Conservation (phyloP, 2,888 invertebrate genomes). For the Stenotaenia linearis region DNA sequence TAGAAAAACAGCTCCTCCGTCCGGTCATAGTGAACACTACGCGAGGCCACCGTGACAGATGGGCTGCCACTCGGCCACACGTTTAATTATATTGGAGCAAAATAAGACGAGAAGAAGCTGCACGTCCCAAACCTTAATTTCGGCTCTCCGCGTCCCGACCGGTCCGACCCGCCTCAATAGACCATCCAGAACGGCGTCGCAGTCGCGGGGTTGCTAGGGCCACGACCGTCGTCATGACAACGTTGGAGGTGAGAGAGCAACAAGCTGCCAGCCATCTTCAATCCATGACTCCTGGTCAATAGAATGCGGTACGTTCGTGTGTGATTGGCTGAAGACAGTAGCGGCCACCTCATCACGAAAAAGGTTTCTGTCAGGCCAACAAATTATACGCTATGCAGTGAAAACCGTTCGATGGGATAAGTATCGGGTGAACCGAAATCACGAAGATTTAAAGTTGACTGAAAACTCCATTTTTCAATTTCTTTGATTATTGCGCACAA, state of each 20-base stretch:
- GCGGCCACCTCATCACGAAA: not conserved
- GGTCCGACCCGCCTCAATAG: not conserved
- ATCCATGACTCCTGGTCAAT: not conserved
- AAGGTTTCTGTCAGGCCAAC: no score
- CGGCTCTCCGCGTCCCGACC: not conserved
- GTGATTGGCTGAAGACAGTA: not conserved
- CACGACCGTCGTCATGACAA: not conserved
- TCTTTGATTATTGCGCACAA: not conserved
- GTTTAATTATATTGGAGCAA: not conserved
- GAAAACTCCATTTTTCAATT: not conserved
- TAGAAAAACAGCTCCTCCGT: not conserved
- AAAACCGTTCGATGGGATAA: not conserved
- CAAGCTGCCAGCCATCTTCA: slow-evolving; percentile 26
- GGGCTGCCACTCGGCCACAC: slow-evolving; percentile 19
- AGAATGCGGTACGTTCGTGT: not conserved
- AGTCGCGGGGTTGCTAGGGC: not conserved
- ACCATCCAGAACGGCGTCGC: not conserved
- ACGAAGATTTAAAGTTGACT: not conserved
- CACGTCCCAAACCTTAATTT: not conserved
- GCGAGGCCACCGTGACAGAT: not conserved
- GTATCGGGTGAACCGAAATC: not conserved
- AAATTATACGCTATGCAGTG: no score
- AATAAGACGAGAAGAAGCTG: not conserved
- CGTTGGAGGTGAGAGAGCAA: slow-evolving; percentile 5
- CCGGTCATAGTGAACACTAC: not conserved